Evolutionary conservation across 1,140 invertebrate genomes (phyloP), one percentile per base, ranked within the genome.

Genomic region (Anoplophora glabripennis): DNA sequence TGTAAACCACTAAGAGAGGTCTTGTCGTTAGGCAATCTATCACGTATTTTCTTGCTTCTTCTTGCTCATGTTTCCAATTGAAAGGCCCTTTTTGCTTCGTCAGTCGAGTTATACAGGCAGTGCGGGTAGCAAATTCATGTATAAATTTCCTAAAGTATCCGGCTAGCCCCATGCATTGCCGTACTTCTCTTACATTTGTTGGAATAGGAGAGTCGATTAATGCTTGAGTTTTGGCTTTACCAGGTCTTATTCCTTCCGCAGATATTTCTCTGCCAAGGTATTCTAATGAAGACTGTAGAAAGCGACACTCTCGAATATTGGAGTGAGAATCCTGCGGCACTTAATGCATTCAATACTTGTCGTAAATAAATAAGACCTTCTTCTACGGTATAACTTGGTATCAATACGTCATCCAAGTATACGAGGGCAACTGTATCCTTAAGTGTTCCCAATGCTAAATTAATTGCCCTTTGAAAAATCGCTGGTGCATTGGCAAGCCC

Each of bases 401-500:
- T 65, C 44, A 67, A 58, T 5, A 68, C 61, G 45, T 70, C 61
- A 58, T 72, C 71, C 40, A 74, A 59, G 54, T 58, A 63, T 9
- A 51, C 53, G 15, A 72, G 48, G 36, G 49, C 44, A 15, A 35
- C 49, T 5, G 14, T 34, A 38, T 49, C 18, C 21, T 51, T 42
- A 3, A 77, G 53, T 8, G 71, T 53, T 9, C 41, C 49, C 38
- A 77, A 66, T 33, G 76, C 63, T 8, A 58, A 60, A 45, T 74
- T 72, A 4, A 80, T 75, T 7, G 75, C 61, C 36, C 70, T 46
- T 56, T 78, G 72, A 57, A 81, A 81, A 1, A 73, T 68, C 8
- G 73, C 59, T 0, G 78, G 81, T 58, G 7, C 79, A n/a, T n/a
- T n/a, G n/a, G n/a, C n/a, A n/a, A n/a, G n/a, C n/a, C n/a, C n/a